A percentile compares a stretch with the other conserved stretches of the same genome.
Evolutionary conservation across 2,797 vertebrate genomes (phyloP).

Genomic region (Limosa lapponica): DNA sequence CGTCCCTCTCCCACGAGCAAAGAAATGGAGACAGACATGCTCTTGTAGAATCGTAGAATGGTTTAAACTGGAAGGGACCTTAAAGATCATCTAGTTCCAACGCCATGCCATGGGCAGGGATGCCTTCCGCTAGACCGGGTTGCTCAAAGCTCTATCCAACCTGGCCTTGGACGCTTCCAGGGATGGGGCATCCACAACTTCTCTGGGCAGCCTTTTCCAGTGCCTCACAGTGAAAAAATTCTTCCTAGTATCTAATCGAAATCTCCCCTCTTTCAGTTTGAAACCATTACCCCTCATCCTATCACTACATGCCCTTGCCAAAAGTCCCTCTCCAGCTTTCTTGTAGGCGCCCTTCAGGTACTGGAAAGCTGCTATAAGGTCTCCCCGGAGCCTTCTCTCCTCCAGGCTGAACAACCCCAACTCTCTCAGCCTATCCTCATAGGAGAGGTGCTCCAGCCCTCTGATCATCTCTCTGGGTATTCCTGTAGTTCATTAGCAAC

Average conservation of each 20-base stretch:
- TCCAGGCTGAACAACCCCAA: background rate
- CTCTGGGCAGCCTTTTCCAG: background rate
- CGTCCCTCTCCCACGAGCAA: rapidly evolving
- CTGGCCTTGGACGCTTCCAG: background rate
- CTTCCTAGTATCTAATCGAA: background rate
- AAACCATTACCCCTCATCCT: background rate
- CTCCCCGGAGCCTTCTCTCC: background rate
- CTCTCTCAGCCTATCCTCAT: background rate
- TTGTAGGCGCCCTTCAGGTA: background rate
- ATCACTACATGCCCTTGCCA: background rate
- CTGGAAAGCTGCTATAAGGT: background rate
- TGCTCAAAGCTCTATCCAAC: background rate
- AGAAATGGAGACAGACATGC: rapidly evolving
- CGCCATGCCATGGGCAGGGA: background rate
- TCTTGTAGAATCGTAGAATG: background rate
- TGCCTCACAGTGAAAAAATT: background rate
- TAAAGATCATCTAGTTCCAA: background rate
- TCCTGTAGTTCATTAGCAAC: background rate
- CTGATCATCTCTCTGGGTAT: background rate
- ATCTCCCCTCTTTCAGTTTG: background rate
- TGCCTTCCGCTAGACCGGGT: background rate
- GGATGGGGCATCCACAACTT: background rate
- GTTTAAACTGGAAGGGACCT: background rate
- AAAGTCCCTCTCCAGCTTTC: background rate
- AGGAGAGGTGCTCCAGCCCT: background rate